Evolutionary conservation across 2,797 vertebrate genomes (phyloP).

Genomic region (Cryptoblepharus egeriae): DNA sequence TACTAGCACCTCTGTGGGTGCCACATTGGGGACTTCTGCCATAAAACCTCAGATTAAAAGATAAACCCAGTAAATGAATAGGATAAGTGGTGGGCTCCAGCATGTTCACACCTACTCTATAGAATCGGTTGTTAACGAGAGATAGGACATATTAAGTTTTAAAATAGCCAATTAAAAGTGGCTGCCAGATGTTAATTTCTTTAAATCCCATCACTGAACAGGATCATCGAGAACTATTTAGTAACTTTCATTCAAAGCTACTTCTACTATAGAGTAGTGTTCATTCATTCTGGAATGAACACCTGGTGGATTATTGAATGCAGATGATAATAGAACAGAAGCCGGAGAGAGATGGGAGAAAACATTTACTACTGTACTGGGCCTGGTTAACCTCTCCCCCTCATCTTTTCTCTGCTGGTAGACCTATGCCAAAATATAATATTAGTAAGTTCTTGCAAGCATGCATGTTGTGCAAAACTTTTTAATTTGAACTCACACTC

Average conservation of each 20-base stretch:
- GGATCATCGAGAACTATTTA: no score
- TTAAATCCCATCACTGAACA: no score
- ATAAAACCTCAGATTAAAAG: background rate
- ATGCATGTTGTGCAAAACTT: background rate
- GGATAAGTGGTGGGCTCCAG: no score
- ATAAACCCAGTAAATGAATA: no score
- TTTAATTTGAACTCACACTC: background rate
- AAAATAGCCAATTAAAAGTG: no score
- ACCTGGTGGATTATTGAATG: background rate
- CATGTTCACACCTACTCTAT: no score
- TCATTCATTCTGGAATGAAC: background rate
- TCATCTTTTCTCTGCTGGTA: background rate
- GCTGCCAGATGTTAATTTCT: no score
- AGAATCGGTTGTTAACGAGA: no score
- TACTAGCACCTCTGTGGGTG: no score
- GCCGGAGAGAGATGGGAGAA: background rate
- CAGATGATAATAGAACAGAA: background rate
- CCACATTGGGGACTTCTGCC: no score
- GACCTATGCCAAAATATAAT: background rate
- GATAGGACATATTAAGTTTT: no score
- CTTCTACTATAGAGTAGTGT: background rate
- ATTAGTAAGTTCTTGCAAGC: background rate
- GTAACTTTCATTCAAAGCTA: no score
- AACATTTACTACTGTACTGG: background rate
- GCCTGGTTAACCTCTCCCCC: background rate